phyloP scores from a whole-genome alignment of 1,140 invertebrate species.

The Neocloeon triangulifer region DNA sequence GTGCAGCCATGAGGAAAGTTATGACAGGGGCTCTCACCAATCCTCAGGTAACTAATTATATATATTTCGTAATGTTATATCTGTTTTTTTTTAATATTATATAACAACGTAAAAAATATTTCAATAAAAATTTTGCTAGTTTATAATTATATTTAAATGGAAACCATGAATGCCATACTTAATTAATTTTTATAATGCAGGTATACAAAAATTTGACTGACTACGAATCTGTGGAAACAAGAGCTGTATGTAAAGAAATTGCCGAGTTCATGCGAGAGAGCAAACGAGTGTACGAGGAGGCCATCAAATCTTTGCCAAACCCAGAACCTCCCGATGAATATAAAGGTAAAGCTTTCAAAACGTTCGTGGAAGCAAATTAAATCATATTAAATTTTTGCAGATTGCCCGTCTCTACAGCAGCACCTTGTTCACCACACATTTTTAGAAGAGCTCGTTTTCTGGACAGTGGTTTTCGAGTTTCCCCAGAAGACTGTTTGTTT shows the following conservation, averaged over 20 bases:
- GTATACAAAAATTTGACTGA: conserved; percentile 19
- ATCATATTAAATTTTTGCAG: conserved; percentile 19
- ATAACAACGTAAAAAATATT: no score
- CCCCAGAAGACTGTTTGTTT: conserved; percentile 90
- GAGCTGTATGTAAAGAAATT: no score
- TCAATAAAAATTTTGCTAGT: no score
- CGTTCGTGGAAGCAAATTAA: conserved; percentile 4
- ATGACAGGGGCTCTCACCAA: conserved; percentile 79
- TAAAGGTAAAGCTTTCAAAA: conserved; percentile 25
- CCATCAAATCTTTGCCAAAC: conserved; percentile 50
- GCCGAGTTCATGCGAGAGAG: conserved; percentile 43
- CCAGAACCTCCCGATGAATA: conserved; percentile 61
- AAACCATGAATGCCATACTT: no score
- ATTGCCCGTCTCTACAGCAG: conserved; percentile 58
- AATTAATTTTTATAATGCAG: conserved; percentile 15
- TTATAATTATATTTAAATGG: no score
- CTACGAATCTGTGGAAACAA: conserved; percentile 17
- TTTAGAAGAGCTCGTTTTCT: conserved; percentile 90
- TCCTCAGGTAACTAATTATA: conserved; percentile 40
- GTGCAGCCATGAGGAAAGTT: conserved; percentile 76
- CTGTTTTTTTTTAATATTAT: no score
- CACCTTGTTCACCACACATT: conserved; percentile 65
- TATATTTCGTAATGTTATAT: no score
- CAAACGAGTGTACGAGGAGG: conserved; percentile 53
- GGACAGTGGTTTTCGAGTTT: conserved; percentile 94